Evolutionary conservation across 2,888 invertebrate genomes (phyloP), one percentile per base, ranked within the genome.

Genomic region (Diabrotica balteata): DNA sequence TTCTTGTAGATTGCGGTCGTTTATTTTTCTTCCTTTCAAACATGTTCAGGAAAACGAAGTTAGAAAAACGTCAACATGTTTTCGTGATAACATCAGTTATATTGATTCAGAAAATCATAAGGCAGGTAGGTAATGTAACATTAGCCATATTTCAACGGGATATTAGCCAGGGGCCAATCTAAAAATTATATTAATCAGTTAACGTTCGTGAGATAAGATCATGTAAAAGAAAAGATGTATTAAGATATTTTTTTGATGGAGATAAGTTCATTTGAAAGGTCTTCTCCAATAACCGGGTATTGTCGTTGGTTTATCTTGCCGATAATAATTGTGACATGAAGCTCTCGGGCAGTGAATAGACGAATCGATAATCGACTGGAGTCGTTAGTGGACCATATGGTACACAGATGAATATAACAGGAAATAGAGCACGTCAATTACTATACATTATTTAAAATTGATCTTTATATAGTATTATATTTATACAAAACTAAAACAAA

Each of bases 151-250:
- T 64, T 61, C 71, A 61, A 65, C 64, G 67, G 67, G 51, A 59
- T 67, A 69, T 71, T 67, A 62, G 71, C 71, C 66, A 69, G 66
- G 69, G 71, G 71, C 69, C 69, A 59, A 71, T 60, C 60, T 60
- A 63, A 63, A 63, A 69, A 71, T 71, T 64, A 71, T 67, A 71
- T 69, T 71, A 67, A 71, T 71, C 71, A 61, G 55, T 53, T 9
- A 65, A 62, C 59, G 63, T 66, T 70, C 71, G 71, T 71, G 71
- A 69, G 69, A 67, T 69, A 60, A 63, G 67, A 64, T 69, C 67
- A 69, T 69, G 66, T 63, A 66, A 59, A 59, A 53, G 52, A 68
- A 32, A 64, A 64, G 64, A 64, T 64, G 64, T 64, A 64, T 64
- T 64, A 64, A 58, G 64, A 64, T 64, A 50, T 50, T 59, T 59